Conservation (phyloP, 2,113 vertebrate species). For the Crypturellus undulatus region DNA sequence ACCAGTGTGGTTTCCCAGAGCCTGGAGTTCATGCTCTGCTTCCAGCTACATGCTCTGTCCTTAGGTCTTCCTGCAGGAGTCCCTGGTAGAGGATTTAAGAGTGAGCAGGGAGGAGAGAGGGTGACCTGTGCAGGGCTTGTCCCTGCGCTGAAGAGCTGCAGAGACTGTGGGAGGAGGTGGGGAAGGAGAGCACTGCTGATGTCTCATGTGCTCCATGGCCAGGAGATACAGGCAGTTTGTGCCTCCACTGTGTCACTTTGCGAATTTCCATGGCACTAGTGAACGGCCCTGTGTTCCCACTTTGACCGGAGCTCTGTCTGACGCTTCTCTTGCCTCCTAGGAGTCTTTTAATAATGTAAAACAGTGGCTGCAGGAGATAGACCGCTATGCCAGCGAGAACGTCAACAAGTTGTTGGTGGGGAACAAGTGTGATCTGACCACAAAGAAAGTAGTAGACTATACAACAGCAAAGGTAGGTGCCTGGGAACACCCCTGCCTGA, state of each 20-base stretch:
- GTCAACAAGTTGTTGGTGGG: slow-evolving; percentile 99
- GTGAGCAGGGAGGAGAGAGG: not conserved
- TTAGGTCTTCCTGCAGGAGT: not conserved
- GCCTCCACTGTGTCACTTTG: too few relatives aligned
- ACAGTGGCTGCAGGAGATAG: slow-evolving; percentile 99
- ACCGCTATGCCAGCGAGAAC: slow-evolving; percentile 97
- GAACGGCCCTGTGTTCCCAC: too few relatives aligned
- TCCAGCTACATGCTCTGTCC: not conserved
- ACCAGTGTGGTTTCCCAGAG: not conserved
- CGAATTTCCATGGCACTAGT: too few relatives aligned
- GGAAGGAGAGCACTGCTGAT: not conserved
- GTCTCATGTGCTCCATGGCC: too few relatives aligned
- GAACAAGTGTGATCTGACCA: slow-evolving; percentile 97
- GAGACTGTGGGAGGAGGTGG: not conserved
- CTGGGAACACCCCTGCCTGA: fast-evolving
- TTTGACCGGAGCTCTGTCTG: not conserved
- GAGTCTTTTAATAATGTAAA: slow-evolving; percentile 99
- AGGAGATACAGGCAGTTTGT: too few relatives aligned
- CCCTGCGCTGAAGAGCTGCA: fast-evolving
- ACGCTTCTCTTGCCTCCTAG: slow-evolving; percentile 74
- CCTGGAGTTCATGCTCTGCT: not conserved
- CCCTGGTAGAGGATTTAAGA: not conserved
- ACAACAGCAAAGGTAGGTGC: slow-evolving; percentile 91
- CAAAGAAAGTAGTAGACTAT: slow-evolving; percentile 98
- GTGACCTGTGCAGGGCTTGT: not conserved